A percentile compares a stretch with the other conserved stretches of the same genome.
Conservation (phyloP, 1,140 invertebrate species). For the Catajapyx aquilonaris region DNA sequence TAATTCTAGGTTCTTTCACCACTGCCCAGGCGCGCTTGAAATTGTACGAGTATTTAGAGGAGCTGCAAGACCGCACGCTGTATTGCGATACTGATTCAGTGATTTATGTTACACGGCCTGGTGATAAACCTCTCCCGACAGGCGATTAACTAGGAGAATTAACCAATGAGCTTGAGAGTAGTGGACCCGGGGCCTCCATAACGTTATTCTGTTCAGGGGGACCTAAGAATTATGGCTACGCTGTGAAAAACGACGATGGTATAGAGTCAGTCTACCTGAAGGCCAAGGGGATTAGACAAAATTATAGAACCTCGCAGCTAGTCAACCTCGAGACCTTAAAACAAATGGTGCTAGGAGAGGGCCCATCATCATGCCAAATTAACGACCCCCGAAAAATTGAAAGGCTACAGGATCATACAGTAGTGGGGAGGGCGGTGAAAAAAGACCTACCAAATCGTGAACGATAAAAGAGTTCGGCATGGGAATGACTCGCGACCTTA, state of each 20-base stretch:
- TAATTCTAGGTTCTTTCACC: slow-evolving; percentile 18
- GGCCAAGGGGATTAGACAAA: too few relatives aligned
- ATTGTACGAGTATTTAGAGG: slow-evolving; percentile 18
- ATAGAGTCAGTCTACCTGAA: too few relatives aligned
- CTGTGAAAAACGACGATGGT: too few relatives aligned
- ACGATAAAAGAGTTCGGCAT: slow-evolving; percentile 9
- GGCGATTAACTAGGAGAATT: slow-evolving; percentile 16
- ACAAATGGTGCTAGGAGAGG: slow-evolving; percentile 14
- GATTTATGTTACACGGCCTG: slow-evolving; percentile 12
- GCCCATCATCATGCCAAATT: too few relatives aligned
- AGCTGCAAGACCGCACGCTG: slow-evolving; percentile 14
- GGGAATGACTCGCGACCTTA: slow-evolving; percentile 9
- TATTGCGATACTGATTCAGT: slow-evolving; percentile 23
- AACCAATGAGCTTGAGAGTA: slow-evolving; percentile 14
- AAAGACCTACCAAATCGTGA: slow-evolving; percentile 12
- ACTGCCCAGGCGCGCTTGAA: slow-evolving; percentile 20
- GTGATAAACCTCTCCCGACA: slow-evolving; percentile 9
- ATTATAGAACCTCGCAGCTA: too few relatives aligned
- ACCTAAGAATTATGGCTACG: too few relatives aligned
- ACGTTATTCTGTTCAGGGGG: too few relatives aligned
- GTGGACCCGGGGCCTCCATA: slow-evolving; percentile 15
- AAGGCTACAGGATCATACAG: slow-evolving; percentile 5
- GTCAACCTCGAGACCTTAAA: slow-evolving; percentile 16
- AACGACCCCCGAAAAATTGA: too few relatives aligned
- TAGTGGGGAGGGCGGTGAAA: not conserved